Evolutionary conservation across 2,113 vertebrate species (phyloP), one percentile per base, ranked within the genome.

Genomic region (Corynorhinus townsendii): DNA sequence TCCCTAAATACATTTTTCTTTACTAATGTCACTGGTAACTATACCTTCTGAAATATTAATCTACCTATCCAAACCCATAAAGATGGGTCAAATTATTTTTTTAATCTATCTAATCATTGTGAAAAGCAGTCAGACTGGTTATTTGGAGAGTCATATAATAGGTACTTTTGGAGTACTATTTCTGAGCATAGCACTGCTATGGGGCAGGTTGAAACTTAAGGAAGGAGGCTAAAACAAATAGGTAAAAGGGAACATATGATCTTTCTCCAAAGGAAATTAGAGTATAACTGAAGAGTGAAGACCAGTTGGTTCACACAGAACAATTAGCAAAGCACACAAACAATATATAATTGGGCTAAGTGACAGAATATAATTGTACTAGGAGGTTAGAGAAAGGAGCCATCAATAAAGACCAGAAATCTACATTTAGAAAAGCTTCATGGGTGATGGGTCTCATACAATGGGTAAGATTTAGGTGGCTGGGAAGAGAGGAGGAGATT

Each of bases 1-100:
- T 92, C 79, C 52, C 82, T 73, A 84, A 93, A 94, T 95, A 93
- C 93, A 96, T 96, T 96, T 97, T 97, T 96, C 96, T 97, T 97
- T 96, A 96, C 93, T 96, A 94, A 76, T 91, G 89, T 95, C 95
- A 95, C 71, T 66, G 92, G 86, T 93, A 97, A 91, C 94, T 94
- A 81, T 93, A 93, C 22, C 72, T 96, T 97, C 40, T 96, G 90
- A 96, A 97, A 96, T 93, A 96, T 95, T 96, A 96, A 95, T 95
- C 19, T 76, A 79, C 79, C 95, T 93, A 91, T 86, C 38, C 69
- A 91, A 92, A 86, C 72, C 83, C 75, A 77, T 90, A 93, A 96
- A 84, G 76, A 94, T 2, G 77, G 86, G 56, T 75, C 64, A 69
- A 85, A 56, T 97, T 89, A 26, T 96, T 83, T 83, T 88, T 86